Conservation (phyloP, 2,113 vertebrate species). For the Gymnocephalus cernua region DNA sequence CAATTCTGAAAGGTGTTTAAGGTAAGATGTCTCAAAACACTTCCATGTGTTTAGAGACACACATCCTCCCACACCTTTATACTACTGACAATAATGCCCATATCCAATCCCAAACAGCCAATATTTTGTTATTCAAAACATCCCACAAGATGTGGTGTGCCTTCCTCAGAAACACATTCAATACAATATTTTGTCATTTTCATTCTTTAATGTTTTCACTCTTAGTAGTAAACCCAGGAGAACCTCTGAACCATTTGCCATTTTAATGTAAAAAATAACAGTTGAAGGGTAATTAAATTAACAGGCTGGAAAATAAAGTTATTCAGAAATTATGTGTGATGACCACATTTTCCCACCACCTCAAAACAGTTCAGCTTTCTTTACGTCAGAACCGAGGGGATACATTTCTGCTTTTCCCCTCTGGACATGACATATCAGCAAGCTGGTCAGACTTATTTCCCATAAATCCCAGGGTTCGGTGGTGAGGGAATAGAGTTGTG, state of each 20-base stretch:
- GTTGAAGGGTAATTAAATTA: constrained; percentile 78
- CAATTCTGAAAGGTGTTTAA: constrained; percentile 49
- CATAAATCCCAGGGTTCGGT: constrained; percentile 65
- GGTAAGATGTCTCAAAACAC: constrained; percentile 47
- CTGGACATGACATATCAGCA: constrained; percentile 51
- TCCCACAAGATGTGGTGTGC: constrained; percentile 18
- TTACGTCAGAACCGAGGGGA: constrained; percentile 29
- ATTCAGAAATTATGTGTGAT: constrained; percentile 73
- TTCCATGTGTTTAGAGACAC: constrained; percentile 40
- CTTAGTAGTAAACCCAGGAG: constrained; percentile 78
- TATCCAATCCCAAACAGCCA: constrained; percentile 46
- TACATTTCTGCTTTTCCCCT: constrained; percentile 52
- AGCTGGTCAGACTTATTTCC: constrained; percentile 62
- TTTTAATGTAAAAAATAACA: constrained; percentile 65
- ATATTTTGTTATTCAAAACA: constrained; percentile 39
- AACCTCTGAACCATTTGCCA: constrained; percentile 82
- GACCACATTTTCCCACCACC: constrained; percentile 60
- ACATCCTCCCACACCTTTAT: constrained; percentile 41
- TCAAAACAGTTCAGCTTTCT: constrained; percentile 66
- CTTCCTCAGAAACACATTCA: constrained; percentile 55
- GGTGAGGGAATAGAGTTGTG: constrained; percentile 57
- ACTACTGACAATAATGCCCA: constrained; percentile 62
- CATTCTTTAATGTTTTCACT: constrained; percentile 22
- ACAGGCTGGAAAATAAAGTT: constrained; percentile 74
- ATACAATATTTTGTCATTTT: constrained; percentile 35